Conservation (phyloP, 2,113 vertebrate genomes). For the Sialia sialis region DNA sequence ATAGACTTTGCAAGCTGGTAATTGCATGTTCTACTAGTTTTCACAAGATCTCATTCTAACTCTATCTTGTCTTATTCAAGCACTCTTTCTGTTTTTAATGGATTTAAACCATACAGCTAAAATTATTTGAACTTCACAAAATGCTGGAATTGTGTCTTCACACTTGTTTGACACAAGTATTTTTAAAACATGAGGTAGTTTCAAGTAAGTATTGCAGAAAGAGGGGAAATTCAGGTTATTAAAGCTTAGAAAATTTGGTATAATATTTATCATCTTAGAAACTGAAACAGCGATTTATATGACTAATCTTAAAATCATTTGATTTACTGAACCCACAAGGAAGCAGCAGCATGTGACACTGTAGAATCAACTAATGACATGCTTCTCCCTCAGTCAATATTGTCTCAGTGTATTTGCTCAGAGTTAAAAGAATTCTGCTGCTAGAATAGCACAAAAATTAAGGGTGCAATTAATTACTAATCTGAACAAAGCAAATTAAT, state of each 20-base stretch:
- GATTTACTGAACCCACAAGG: neutral
- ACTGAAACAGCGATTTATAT: neutral
- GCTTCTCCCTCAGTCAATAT: neutral
- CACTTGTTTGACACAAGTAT: neutral
- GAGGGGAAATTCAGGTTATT: neutral
- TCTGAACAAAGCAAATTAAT: neutral
- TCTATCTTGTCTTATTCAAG: neutral
- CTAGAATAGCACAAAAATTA: neutral
- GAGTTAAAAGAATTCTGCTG: neutral
- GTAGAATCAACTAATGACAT: neutral
- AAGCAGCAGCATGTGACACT: neutral
- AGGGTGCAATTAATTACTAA: neutral
- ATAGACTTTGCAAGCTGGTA: neutral
- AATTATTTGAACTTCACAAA: neutral
- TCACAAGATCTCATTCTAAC: neutral
- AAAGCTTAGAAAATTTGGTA: neutral
- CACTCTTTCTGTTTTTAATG: neutral
- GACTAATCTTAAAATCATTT: neutral
- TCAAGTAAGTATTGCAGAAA: neutral
- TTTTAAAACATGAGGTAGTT: neutral
- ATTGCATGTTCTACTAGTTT: neutral
- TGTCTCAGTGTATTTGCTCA: neutral
- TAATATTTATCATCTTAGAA: neutral
- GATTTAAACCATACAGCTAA: neutral
- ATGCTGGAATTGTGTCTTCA: neutral